Evolutionary conservation across 2,888 invertebrate species (phyloP).

Genomic region (Fissipunctia ypsillon): DNA sequence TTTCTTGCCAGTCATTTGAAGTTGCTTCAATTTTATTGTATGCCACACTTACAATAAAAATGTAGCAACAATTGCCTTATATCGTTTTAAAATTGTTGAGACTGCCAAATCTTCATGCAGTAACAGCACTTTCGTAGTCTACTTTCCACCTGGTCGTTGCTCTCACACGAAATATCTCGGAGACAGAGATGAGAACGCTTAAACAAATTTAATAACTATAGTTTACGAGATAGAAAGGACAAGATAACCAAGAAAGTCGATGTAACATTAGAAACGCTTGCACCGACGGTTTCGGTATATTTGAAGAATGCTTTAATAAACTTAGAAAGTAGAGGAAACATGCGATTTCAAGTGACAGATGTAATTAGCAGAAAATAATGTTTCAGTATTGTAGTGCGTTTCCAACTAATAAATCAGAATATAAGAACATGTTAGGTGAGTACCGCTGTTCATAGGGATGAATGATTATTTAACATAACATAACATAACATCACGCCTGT

Average conservation of each 20-base stretch:
- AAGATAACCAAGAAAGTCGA: conserved; percentile 24
- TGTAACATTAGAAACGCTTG: conserved; percentile 20
- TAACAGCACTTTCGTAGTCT: not conserved
- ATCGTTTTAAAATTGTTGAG: too few relatives aligned
- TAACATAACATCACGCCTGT: too few relatives aligned
- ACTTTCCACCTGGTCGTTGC: not conserved
- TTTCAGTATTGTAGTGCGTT: not conserved
- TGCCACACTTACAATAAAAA: too few relatives aligned
- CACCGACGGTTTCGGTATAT: conserved; percentile 7
- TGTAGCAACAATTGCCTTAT: too few relatives aligned
- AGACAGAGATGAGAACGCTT: conserved; percentile 16
- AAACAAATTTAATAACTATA: conserved; percentile 16
- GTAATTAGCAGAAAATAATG: conserved; percentile 11
- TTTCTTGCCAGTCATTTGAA: too few relatives aligned
- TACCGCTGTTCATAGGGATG: too few relatives aligned
- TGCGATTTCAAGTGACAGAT: conserved; percentile 23
- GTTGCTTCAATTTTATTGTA: too few relatives aligned
- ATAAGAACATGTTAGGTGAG: too few relatives aligned
- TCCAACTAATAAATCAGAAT: not conserved
- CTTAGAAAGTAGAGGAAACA: conserved; percentile 7
- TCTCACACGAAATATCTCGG: not conserved
- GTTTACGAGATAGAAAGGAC: conserved; percentile 28
- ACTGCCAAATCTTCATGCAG: not conserved
- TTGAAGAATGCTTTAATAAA: conserved; percentile 26
- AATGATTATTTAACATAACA: too few relatives aligned